phyloP scores from a whole-genome alignment of 2,113 vertebrate genomes.

The Corythornis madagascariensis region DNA sequence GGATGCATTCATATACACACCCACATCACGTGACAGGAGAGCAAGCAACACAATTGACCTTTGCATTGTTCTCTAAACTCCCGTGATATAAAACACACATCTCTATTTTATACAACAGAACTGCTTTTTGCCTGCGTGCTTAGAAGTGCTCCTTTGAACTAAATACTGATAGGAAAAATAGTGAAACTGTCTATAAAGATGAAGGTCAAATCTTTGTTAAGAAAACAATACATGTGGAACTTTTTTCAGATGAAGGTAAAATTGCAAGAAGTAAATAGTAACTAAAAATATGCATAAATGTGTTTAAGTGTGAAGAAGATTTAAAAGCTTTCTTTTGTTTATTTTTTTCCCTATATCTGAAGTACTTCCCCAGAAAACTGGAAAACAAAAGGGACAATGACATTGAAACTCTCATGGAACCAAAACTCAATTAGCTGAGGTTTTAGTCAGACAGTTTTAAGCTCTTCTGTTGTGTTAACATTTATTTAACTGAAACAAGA shows the following conservation, averaged over 20 bases:
- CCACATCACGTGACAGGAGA: constrained; percentile 61
- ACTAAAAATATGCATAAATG: constrained; percentile 38
- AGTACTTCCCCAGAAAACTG: neutral
- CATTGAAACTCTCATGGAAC: neutral
- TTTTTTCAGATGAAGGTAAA: neutral
- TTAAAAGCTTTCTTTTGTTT: constrained; percentile 1
- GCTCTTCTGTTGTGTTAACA: neutral
- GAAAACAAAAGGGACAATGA: neutral
- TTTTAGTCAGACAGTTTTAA: constrained; percentile 3
- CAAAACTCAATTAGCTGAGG: neutral
- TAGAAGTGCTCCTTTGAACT: constrained; percentile 45
- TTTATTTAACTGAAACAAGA: constrained; percentile 5
- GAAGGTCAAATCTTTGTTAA: constrained; percentile 11
- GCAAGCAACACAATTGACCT: constrained; percentile 72
- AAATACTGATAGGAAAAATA: constrained; percentile 17
- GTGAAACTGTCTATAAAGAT: neutral
- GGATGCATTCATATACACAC: constrained; percentile 70
- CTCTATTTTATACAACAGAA: constrained; percentile 22
- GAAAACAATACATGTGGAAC: neutral
- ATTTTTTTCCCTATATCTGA: constrained; percentile 3
- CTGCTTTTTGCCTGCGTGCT: neutral
- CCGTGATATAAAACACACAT: constrained; percentile 43
- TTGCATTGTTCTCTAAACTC: constrained; percentile 71
- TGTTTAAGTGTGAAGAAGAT: neutral
- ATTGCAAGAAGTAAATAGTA: constrained; percentile 12